These are phyloP conservation scores for Anguilla rostrata DNA, from an alignment of 2,113 vertebrate species.

Conservation along the genomic window DNA sequence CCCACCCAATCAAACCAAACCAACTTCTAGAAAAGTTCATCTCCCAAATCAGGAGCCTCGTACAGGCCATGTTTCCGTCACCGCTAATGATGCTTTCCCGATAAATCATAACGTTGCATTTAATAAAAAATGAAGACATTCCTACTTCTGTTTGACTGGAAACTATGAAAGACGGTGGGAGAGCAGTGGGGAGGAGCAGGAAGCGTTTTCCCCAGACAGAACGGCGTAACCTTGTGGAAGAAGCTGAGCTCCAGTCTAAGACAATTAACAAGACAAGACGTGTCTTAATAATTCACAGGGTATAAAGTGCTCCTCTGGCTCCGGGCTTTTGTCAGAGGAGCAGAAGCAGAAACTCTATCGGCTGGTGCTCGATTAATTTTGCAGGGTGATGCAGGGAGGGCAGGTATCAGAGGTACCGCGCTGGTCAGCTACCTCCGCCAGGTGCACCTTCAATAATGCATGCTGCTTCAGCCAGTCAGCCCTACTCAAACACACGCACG, in stretches of 20 bases:
- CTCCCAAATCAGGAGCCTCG: neutral
- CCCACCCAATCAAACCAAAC: neutral
- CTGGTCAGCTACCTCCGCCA: neutral
- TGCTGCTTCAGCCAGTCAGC: neutral
- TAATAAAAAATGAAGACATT: too few species aligned
- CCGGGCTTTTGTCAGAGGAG: constrained; percentile 46
- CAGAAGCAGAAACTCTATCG: constrained; percentile 57
- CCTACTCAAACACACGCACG: neutral
- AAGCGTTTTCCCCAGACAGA: neutral
- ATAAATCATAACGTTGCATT: too few species aligned
- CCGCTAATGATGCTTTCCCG: too few species aligned
- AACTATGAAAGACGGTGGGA: neutral
- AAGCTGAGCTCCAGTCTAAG: constrained; percentile 41
- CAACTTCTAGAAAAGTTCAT: neutral
- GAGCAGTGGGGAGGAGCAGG: neutral
- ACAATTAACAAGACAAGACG: constrained; percentile 60
- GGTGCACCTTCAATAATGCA: neutral
- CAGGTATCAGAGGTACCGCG: constrained; percentile 34
- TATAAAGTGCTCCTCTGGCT: constrained; percentile 54
- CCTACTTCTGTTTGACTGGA: neutral
- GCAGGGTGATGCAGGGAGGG: constrained; percentile 40
- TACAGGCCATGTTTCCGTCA: neutral
- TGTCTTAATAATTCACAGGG: constrained; percentile 62
- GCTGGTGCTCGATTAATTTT: constrained; percentile 54
- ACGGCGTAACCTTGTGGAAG: constrained; percentile 12